Base-by-base conservation (phyloP, 2,797 vertebrate species). In the Lagocephalus sceleratus region DNA sequence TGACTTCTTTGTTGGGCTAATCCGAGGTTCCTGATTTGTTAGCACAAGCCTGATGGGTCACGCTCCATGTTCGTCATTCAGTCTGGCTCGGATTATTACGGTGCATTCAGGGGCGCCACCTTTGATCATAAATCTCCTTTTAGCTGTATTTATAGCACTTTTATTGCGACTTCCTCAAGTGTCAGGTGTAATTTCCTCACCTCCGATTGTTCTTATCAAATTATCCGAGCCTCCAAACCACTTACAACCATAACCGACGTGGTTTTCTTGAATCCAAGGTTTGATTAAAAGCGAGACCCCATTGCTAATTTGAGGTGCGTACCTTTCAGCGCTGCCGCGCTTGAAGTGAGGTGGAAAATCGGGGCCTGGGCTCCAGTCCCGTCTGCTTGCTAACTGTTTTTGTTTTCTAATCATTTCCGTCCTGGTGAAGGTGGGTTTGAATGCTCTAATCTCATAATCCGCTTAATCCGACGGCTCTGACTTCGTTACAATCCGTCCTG, bases 391-490 rank as follows among this genome's bases (percentile, higher is more conserved):
- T 73, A 79, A 84, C 85, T 57, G 79, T 78, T 86, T 86, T 89
- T 86, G 78, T 89, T 87, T 87, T 85, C 83, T 71, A 87, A 87
- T 88, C 79, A 89, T 86, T 88, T 89, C 79, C 83, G 78, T 82
- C 67, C 68, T 81, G 69, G 68, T 79, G 83, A 86, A 88, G 85
- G 84, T 83, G 83, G 73, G 75, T 75, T 35, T 88, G 82, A 85
- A 85, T 82, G 73, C 79, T 71, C 62, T 90, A 90, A 90, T 90
- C 87, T 83, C 76, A 84, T 91, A 89, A 92, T 86, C 85, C 8
- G 89, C 86, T 88, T 89, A 89, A 89, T 89, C 81, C 83, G 80
- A 78, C 86, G 77, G 76, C 78, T 87, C 85, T 86, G 85, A 90
- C 86, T 89, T 89, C 82, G 89, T 88, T 89, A 84, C 83, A 78